Conservation (phyloP, 2,113 vertebrate genomes). For the Cardinalis cardinalis region DNA sequence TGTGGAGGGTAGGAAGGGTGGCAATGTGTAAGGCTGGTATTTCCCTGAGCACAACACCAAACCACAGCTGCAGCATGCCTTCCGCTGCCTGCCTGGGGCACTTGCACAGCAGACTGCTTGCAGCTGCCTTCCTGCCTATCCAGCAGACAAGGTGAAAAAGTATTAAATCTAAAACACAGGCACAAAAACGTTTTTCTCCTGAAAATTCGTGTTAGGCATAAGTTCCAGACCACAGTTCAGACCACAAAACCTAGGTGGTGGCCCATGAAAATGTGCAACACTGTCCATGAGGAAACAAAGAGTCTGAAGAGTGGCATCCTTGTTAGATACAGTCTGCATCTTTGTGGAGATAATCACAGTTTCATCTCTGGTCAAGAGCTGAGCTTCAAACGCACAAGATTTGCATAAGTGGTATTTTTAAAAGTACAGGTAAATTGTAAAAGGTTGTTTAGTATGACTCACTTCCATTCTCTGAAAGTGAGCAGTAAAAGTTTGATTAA, state of each 20-base stretch:
- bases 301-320: neutral
- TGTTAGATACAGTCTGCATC: neutral
- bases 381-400: neutral
- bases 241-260: neutral
- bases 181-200: neutral
- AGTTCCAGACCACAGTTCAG: neutral
- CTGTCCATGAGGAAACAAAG: neutral
- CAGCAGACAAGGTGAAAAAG: neutral
- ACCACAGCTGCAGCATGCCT: conserved; percentile 38
- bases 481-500: neutral
- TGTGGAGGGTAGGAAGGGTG: neutral
- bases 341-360: neutral
- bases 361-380: neutral
- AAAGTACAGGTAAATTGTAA: neutral
- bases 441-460: neutral
- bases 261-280: neutral
- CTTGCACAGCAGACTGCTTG: neutral
- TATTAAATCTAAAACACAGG: neutral
- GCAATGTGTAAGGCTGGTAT: neutral
- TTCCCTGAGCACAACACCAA: neutral
- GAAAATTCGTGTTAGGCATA: neutral
- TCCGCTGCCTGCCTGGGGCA: conserved; percentile 8
- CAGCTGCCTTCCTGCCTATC: conserved; percentile 26
- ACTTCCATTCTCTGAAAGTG: neutral
- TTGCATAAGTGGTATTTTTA: neutral